These are phyloP conservation scores for Picathartes gymnocephalus DNA, from an alignment of 2,113 vertebrate species.

Conservation along the genomic window DNA sequence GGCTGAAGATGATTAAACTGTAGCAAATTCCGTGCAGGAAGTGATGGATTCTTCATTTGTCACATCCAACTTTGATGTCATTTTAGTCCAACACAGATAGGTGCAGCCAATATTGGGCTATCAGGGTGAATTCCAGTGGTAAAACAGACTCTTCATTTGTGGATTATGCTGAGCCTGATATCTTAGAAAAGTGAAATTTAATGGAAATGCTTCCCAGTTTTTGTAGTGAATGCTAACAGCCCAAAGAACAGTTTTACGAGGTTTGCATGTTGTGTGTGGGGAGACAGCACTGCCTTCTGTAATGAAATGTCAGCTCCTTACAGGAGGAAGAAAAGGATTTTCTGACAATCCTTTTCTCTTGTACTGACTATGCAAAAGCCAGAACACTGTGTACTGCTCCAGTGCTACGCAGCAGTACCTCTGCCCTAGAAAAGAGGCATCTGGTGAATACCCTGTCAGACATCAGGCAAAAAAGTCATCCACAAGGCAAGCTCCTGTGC, in stretches of 20 bases:
- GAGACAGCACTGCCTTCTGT: background rate
- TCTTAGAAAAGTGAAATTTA: background rate
- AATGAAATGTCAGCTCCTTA: background rate
- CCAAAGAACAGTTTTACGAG: background rate
- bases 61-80: background rate
- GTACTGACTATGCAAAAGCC: background rate
- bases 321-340: background rate
- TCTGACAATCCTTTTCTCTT: background rate
- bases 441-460: background rate
- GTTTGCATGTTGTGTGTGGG: background rate
- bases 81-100: background rate
- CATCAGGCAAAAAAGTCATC: background rate
- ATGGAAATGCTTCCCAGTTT: background rate
- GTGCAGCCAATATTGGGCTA: background rate
- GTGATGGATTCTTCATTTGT: background rate
- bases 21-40: background rate
- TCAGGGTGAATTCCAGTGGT: background rate
- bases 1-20: background rate
- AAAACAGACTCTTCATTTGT: background rate
- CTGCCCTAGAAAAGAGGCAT: background rate
- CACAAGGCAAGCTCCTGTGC: background rate
- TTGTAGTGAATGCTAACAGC: background rate
- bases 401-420: background rate
- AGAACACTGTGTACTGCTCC: background rate
- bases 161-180: background rate